Conservation (phyloP, 2,113 vertebrate genomes). For the Octodon degus region DNA sequence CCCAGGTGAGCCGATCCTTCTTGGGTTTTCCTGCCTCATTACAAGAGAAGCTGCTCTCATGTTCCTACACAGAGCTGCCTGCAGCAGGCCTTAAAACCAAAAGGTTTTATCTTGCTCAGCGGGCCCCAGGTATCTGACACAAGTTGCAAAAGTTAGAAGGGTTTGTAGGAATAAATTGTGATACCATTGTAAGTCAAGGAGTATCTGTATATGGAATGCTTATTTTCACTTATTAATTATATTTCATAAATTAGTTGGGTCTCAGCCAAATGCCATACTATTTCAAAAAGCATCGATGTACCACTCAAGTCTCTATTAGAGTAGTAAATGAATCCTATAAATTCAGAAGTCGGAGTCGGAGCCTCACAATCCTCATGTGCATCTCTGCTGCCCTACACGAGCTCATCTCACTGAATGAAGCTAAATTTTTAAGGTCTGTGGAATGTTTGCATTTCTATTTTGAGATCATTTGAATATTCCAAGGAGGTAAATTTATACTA, state of each 20-base stretch:
- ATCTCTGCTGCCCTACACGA: background rate
- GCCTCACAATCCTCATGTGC: background rate
- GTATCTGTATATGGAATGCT: background rate
- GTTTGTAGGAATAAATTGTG: too few relatives aligned
- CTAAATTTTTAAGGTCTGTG: background rate
- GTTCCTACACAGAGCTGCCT: too few relatives aligned
- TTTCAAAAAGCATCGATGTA: background rate
- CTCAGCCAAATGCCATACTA: background rate
- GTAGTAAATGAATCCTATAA: background rate
- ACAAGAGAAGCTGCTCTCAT: too few relatives aligned
- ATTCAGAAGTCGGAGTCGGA: background rate
- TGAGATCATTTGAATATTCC: background rate
- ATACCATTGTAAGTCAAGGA: background rate
- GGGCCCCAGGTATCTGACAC: too few relatives aligned
- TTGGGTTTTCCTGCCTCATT: too few relatives aligned
- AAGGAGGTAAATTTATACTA: conserved; percentile 1
- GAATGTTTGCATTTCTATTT: conserved; percentile 7
- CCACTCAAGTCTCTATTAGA: background rate
- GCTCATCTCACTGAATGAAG: background rate
- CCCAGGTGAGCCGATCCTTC: too few relatives aligned
- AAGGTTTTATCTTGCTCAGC: too few relatives aligned
- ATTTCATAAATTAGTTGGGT: background rate
- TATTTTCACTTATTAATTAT: background rate
- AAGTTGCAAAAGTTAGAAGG: too few relatives aligned
- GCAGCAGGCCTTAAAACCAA: too few relatives aligned